These are phyloP conservation scores for Drosophila micromelanica DNA, from an alignment of 1,140 invertebrate genomes.

Conservation along the genomic window DNA sequence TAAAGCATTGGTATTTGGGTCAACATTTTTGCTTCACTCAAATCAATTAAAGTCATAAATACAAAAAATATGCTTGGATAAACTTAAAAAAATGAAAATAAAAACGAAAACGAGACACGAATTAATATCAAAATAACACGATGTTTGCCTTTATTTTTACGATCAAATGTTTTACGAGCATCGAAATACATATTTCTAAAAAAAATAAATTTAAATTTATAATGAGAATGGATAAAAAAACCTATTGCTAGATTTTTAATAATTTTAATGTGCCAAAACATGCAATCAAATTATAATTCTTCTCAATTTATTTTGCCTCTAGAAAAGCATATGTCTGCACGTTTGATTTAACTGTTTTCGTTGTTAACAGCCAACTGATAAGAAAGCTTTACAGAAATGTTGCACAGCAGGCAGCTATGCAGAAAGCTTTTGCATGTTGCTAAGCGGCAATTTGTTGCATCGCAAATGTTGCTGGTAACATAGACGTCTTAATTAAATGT, in stretches of 20 bases:
- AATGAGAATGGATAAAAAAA: background rate
- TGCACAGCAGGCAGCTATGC: conserved; percentile 10
- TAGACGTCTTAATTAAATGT: conserved; percentile 29
- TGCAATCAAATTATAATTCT: background rate
- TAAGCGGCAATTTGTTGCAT: conserved; percentile 27
- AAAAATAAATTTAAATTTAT: background rate
- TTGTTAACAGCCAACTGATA: conserved; percentile 24
- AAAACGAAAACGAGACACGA: conserved; percentile 1
- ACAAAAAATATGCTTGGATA: background rate
- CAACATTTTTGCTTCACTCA: conserved; percentile 48
- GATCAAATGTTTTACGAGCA: conserved; percentile 1
- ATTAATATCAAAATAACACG: background rate
- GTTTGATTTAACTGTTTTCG: background rate
- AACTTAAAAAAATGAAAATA: conserved; percentile 14
- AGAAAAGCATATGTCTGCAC: background rate
- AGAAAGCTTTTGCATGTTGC: conserved; percentile 29
- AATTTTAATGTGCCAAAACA: background rate
- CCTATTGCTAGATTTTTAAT: background rate
- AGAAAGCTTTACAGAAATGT: conserved; percentile 33
- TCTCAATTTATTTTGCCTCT: background rate
- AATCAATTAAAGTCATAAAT: conserved; percentile 70
- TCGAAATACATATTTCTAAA: conserved; percentile 9
- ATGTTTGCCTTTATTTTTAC: conserved; percentile 21
- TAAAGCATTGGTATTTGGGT: conserved; percentile 63
- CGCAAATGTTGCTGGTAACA: conserved; percentile 17